Conservation (phyloP, 2,888 invertebrate species). For the Erebia epiphron region DNA sequence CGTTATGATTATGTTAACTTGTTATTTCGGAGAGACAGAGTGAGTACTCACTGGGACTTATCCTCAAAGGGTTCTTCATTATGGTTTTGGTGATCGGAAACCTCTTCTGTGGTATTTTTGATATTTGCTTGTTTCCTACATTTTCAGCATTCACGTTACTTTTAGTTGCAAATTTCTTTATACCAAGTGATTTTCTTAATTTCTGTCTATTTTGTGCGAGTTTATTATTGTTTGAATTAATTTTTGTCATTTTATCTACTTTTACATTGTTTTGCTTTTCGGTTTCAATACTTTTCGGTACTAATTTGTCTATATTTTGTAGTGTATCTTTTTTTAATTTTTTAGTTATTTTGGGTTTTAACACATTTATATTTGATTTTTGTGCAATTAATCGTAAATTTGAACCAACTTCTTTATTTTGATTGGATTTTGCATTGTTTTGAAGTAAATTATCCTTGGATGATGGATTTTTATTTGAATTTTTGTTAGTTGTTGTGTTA, state of each 20-base stretch:
- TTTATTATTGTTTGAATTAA: not conserved
- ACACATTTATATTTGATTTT: not conserved
- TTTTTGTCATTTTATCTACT: not conserved
- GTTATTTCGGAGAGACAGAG: too few species aligned
- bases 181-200: not conserved
- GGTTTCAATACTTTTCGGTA: not conserved
- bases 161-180: not conserved
- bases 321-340: not conserved
- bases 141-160: not conserved
- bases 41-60: slow-evolving; percentile 52
- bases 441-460: not conserved
- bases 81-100: not conserved
- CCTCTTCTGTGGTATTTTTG: slow-evolving; percentile 20
- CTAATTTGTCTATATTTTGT: not conserved
- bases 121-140: not conserved
- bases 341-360: not conserved
- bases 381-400: not conserved
- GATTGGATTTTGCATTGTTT: not conserved
- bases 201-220: not conserved
- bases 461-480: not conserved
- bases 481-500: not conserved
- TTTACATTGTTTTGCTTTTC: not conserved
- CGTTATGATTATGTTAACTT: too few species aligned
- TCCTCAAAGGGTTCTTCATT: slow-evolving; percentile 36
- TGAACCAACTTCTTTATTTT: not conserved